A percentile compares a stretch with the other conserved stretches of the same genome.
phyloP scores from a whole-genome alignment of 2,888 invertebrate species.

The Melinaea marsaeus region DNA sequence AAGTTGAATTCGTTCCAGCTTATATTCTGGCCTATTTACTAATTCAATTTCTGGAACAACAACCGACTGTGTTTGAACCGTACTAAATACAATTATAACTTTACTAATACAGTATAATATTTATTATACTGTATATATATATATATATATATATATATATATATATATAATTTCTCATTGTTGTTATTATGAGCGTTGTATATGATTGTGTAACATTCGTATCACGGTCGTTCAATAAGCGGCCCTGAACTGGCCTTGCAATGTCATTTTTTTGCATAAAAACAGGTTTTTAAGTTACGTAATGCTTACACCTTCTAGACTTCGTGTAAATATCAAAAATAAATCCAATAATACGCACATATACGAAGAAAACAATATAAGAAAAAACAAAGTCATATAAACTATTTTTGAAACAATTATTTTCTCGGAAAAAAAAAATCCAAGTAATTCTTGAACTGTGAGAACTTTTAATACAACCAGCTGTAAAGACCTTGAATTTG shows the following conservation, averaged over 20 bases:
- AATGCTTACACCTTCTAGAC: no score
- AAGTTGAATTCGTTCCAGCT: no score
- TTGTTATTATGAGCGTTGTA: no score
- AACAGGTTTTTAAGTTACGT: slow-evolving; percentile 1
- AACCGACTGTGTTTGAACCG: no score
- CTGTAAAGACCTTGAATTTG: slow-evolving; percentile 28
- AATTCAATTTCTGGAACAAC: no score
- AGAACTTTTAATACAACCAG: slow-evolving; percentile 12
- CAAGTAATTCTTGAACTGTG: neutral
- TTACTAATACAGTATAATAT: no score
- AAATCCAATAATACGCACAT: neutral
- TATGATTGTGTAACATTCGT: neutral
- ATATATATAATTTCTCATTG: no score
- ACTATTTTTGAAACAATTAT: neutral
- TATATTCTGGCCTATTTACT: no score
- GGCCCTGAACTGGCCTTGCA: neutral
- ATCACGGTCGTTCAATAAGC: neutral
- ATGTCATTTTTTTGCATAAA: neutral
- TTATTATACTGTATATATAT: no score
- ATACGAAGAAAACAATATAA: no score
- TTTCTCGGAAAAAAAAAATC: slow-evolving; percentile 1
- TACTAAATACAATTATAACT: no score
- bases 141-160: no score
- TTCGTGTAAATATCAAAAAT: neutral
- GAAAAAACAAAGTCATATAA: neutral